phyloP scores from a whole-genome alignment of 2,797 vertebrate species.

The Poeciliopsis paucimaculata region DNA sequence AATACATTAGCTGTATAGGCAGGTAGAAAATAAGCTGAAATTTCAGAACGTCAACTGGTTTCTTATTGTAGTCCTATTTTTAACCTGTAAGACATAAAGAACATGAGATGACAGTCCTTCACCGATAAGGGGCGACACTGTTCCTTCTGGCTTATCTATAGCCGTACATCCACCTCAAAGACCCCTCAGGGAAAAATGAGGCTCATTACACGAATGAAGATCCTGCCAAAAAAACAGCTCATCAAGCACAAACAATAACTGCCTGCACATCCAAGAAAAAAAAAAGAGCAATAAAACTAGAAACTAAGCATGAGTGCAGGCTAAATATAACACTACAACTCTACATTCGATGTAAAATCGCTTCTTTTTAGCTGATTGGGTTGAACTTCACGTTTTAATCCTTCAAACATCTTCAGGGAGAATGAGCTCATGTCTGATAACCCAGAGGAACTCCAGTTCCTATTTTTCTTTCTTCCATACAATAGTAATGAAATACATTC shows the following conservation, averaged over 20 bases:
- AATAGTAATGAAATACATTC: constrained; percentile 6
- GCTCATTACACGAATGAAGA: not conserved
- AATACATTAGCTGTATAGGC: not conserved
- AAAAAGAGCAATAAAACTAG: not conserved
- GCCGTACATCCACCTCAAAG: not conserved
- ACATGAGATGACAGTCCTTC: not conserved
- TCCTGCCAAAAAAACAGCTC: not conserved
- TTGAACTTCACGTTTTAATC: not conserved
- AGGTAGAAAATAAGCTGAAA: not conserved
- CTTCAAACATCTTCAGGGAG: not conserved
- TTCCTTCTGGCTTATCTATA: not conserved
- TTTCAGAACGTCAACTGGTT: not conserved
- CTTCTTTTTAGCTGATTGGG: not conserved
- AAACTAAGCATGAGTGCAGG: not conserved
- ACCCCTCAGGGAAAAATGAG: not conserved
- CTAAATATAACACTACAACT: not conserved
- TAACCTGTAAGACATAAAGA: not conserved
- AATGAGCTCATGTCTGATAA: not conserved
- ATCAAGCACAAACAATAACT: not conserved
- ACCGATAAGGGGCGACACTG: not conserved
- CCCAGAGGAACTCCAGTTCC: not conserved
- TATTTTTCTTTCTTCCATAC: not conserved
- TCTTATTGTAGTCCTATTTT: not conserved
- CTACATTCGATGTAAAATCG: not conserved
- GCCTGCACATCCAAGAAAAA: not conserved